Conservation (phyloP, 2,797 vertebrate species). For the Loris lydekkerianus region DNA sequence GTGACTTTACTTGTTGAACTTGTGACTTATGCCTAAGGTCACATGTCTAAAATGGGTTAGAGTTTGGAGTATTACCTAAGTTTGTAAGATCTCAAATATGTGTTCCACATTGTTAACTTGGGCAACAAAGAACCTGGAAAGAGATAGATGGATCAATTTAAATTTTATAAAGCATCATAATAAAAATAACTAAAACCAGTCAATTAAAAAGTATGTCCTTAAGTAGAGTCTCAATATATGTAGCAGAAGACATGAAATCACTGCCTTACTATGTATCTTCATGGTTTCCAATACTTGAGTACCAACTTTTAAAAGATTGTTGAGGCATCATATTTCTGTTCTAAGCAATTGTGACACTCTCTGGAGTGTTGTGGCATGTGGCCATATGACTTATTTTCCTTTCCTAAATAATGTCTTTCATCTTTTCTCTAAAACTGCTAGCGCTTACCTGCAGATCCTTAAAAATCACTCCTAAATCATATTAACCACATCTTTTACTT, state of each 20-base stretch:
- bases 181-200: conserved; percentile 50
- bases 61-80: neutral
- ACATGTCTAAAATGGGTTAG: conserved; percentile 41
- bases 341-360: conserved; percentile 26
- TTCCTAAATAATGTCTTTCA: conserved; percentile 23
- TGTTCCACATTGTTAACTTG: neutral
- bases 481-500: conserved; percentile 38
- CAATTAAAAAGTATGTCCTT: neutral
- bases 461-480: conserved; percentile 9
- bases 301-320: conserved; percentile 25
- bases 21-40: neutral
- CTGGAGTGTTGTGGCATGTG: neutral
- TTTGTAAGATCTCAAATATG: conserved; percentile 7
- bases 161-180: neutral
- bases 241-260: conserved; percentile 47
- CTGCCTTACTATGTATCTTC: neutral
- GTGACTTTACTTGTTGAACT: neutral
- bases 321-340: neutral
- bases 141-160: conserved; percentile 20
- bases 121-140: conserved; percentile 32
- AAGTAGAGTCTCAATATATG: neutral
- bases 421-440: conserved; percentile 22
- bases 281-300: neutral
- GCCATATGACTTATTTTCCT: conserved; percentile 6
- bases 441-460: neutral